Base-by-base conservation (phyloP, 2,888 invertebrate species). In the Brachycybe producta region DNA sequence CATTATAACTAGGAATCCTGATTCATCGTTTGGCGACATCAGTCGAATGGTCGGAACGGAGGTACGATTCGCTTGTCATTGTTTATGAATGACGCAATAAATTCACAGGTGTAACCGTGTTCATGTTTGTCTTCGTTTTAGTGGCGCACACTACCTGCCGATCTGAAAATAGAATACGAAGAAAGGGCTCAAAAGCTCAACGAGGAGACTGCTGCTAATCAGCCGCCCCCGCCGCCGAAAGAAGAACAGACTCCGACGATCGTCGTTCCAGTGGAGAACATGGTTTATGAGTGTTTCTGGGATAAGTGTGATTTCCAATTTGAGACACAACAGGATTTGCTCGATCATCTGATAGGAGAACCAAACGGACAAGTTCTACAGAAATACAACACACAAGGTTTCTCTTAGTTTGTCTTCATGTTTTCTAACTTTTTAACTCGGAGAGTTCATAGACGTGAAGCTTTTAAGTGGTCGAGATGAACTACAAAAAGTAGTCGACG, bases 161-260 rank as follows among this genome's bases (percentile, higher is more conserved):
- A 78, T 50, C 86, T 90, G 57, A 94, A 95, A 66, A 86, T 88
- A 67, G 77, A 78, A 54, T 98, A 92, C 82, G 97, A 98, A 70
- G 91, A 92, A 66, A 77, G 83, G 49, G 97, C 98, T 0, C 78
- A 79, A 27, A 78, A 80, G 61, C 79, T 87, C 66, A 95, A 94
- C 63, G 87, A 87, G 66, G 90, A 91, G 65, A 80, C 79, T 8
- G 75, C 81, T 23, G 80, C 81, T 2, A 73, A 76, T 41, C 35
- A 41, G 62, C 59, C 63, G 51, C 21, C 34, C 7, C 15, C 26
- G 13, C 24, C 67, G 66, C 55, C 66, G 66, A 43, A 66, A 64
- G 23, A 60, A 65, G 42, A 59, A 60, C 46, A 57, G 59, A 53
- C 58, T 61, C 24, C 52, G 61, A 56, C 59, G 44, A 61, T 56